Percentiles rank a stretch among this genome's conserved stretches.
Conservation (phyloP, 2,113 vertebrate genomes). For the Prunella himalayana region DNA sequence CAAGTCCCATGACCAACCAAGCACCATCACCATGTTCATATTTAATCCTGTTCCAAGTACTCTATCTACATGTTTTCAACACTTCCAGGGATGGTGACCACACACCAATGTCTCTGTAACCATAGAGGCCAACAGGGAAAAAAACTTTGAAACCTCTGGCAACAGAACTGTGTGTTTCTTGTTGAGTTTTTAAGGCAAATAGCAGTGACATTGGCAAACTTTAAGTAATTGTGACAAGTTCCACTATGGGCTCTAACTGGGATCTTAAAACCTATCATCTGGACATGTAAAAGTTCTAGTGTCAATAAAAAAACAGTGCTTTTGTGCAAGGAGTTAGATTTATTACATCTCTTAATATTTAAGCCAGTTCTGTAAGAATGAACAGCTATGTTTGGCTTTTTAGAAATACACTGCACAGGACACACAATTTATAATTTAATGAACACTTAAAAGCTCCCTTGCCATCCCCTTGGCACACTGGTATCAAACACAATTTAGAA, state of each 20-base stretch:
- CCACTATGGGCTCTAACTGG: background rate
- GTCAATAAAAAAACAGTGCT: background rate
- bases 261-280: background rate
- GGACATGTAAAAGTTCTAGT: background rate
- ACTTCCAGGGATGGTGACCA: background rate
- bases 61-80: background rate
- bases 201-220: background rate
- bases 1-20: background rate
- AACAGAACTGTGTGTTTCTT: background rate
- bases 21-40: background rate
- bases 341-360: background rate
- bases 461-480: background rate
- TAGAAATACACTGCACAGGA: background rate
- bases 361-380: background rate
- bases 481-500: background rate
- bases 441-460: background rate
- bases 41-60: background rate
- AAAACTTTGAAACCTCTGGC: background rate
- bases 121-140: background rate
- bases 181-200: background rate
- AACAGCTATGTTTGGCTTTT: background rate
- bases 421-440: background rate
- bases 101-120: background rate
- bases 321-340: background rate
- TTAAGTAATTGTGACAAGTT: background rate